These are phyloP conservation scores for Ptychobarbus kaznakovi DNA, from an alignment of 2,797 vertebrate genomes.

Conservation along the genomic window DNA sequence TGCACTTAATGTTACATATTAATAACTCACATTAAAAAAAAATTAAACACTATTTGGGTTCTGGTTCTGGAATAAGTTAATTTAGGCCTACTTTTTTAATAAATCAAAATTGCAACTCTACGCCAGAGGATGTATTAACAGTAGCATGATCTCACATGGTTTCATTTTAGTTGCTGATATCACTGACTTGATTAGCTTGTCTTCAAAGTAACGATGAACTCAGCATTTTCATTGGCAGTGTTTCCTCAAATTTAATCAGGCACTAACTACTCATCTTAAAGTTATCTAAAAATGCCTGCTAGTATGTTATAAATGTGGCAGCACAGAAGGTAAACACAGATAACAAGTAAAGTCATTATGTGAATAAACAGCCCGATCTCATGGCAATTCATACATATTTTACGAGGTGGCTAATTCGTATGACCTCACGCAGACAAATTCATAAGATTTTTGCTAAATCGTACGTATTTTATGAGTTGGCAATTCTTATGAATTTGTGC, in stretches of 20 bases:
- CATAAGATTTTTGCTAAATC: too few species aligned
- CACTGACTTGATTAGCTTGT: slow-evolving; percentile 8
- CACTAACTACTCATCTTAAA: not conserved
- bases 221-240: not conserved
- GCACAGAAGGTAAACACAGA: not conserved
- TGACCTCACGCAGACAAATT: too few species aligned
- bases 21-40: too few species aligned
- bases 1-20: not conserved
- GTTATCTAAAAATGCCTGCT: not conserved
- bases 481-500: too few species aligned
- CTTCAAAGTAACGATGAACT: slow-evolving; percentile 1
- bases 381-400: too few species aligned
- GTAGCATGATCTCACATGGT: slow-evolving; percentile 4
- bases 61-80: not conserved
- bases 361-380: not conserved
- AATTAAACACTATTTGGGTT: not conserved
- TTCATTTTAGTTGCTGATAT: slow-evolving; percentile 15
- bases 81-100: not conserved
- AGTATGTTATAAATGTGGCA: not conserved
- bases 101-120: not conserved
- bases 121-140: not conserved
- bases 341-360: slow-evolving; percentile 1
- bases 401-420: too few species aligned
- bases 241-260: not conserved
- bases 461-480: too few species aligned